These are phyloP conservation scores for Oreocharis arfaki DNA, from an alignment of 2,113 vertebrate species.

Conservation along the genomic window DNA sequence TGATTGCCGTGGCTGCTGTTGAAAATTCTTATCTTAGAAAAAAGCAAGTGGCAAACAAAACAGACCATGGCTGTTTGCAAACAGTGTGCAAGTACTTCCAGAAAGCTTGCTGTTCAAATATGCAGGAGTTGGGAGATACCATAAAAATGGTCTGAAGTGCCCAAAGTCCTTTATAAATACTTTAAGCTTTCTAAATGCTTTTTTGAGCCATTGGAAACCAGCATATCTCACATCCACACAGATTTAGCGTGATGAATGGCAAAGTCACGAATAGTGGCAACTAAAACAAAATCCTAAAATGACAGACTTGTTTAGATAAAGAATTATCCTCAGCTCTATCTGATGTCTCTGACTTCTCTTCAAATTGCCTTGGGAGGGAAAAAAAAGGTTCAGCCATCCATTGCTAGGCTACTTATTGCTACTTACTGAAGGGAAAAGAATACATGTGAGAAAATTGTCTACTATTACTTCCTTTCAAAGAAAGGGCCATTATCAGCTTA, in stretches of 20 bases:
- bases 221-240: not conserved
- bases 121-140: not conserved
- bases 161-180: not conserved
- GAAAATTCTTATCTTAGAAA: not conserved
- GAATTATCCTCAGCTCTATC: constrained; percentile 1
- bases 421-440: not conserved
- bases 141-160: not conserved
- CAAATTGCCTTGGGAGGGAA: not conserved
- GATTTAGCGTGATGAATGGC: not conserved
- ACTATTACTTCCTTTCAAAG: not conserved
- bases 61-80: not conserved
- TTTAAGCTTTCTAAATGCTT: not conserved
- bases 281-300: constrained; percentile 35
- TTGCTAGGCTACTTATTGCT: not conserved
- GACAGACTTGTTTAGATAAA: constrained; percentile 6
- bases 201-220: not conserved
- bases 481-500: not conserved
- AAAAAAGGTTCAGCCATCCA: not conserved
- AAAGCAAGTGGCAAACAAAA: not conserved
- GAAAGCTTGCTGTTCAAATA: not conserved
- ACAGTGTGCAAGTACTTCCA: not conserved
- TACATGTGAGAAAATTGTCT: not conserved
- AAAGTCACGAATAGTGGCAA: constrained; percentile 22
- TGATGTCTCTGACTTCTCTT: constrained; percentile 1
- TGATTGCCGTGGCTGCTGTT: not conserved